phyloP scores from a whole-genome alignment of 2,113 vertebrate species.

The Nettapus auritus region DNA sequence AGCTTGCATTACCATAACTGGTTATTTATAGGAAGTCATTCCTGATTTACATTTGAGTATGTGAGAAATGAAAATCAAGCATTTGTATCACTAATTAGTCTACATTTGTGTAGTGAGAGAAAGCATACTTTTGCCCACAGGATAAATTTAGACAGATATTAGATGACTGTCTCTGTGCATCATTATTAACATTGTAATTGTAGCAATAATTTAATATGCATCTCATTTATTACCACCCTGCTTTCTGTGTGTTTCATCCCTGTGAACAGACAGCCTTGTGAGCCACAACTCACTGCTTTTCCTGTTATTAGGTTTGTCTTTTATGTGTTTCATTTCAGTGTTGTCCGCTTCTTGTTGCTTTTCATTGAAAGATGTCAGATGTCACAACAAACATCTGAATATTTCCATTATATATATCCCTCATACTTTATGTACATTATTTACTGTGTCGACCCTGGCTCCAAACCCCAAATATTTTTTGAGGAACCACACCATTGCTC shows the following conservation, averaged over 20 bases:
- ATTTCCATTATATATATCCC: neutral
- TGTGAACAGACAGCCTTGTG: accelerated
- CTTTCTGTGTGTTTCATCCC: neutral
- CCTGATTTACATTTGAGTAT: neutral
- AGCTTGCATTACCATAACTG: neutral
- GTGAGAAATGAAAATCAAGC: neutral
- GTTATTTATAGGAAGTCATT: neutral
- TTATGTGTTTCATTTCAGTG: neutral
- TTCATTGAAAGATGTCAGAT: neutral
- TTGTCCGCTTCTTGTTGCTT: neutral
- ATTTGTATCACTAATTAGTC: neutral
- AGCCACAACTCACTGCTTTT: neutral
- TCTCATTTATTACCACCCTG: neutral
- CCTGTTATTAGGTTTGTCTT: neutral
- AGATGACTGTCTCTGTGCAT: neutral
- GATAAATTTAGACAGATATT: neutral
- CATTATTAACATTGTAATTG: neutral
- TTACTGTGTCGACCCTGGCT: neutral
- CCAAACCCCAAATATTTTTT: neutral
- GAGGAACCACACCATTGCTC: neutral
- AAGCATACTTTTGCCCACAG: neutral
- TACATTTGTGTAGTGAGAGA: neutral
- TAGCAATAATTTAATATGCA: neutral
- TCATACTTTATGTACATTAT: neutral
- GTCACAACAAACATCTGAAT: neutral